A percentile compares a stretch with the other conserved stretches of the same genome.
phyloP scores from a whole-genome alignment of 2,888 invertebrate genomes.

The Phengaris alcon region DNA sequence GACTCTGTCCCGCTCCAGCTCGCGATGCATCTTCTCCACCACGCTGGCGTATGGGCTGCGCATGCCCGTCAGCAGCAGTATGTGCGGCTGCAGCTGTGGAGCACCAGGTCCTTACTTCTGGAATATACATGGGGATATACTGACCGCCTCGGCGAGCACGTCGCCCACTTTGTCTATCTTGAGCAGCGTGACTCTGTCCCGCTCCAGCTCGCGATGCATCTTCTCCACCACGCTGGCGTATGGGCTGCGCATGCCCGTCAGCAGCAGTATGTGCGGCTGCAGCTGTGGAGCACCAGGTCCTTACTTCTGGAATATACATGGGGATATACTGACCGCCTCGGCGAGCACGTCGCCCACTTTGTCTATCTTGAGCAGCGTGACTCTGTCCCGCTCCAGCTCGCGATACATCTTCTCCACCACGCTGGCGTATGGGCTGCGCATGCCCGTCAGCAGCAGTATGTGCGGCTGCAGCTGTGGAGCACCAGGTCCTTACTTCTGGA shows the following conservation, averaged over 20 bases:
- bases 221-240: conserved; percentile 90
- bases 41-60: conserved; percentile 88
- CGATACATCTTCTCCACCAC: conserved; percentile 89
- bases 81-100: conserved; percentile 58
- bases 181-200: conserved; percentile 89
- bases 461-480: conserved; percentile 49
- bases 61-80: conserved; percentile 89
- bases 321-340: conserved; percentile 83
- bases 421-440: conserved; percentile 86
- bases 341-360: conserved; percentile 91
- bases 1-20: conserved; percentile 88
- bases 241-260: conserved; percentile 88
- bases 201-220: conserved; percentile 87
- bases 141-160: conserved; percentile 90
- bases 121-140: conserved; percentile 50
- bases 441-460: conserved; percentile 89
- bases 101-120: no score
- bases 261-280: conserved; percentile 88
- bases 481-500: no score
- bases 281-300: conserved; percentile 83
- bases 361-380: conserved; percentile 91
- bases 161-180: conserved; percentile 93
- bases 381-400: conserved; percentile 88
- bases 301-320: conserved; percentile 80
- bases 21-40: conserved; percentile 88